phyloP scores from a whole-genome alignment of 2,888 invertebrate genomes.

The Dione vanillae region DNA sequence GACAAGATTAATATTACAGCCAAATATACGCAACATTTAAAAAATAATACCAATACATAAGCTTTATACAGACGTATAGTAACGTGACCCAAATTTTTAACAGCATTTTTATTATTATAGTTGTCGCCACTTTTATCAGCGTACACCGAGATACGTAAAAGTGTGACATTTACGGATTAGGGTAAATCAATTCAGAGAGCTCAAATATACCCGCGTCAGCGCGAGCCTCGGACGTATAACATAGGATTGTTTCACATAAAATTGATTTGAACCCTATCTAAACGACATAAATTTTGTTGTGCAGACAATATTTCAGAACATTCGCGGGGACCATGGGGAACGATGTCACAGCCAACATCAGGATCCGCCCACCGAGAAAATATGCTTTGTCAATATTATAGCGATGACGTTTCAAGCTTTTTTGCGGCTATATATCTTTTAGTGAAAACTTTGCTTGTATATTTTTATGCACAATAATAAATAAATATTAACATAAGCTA shows the following conservation, averaged over 20 bases:
- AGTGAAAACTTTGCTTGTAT: background rate
- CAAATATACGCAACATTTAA: background rate
- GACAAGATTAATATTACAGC: background rate
- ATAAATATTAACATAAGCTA: background rate
- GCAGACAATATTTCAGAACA: constrained; percentile 62
- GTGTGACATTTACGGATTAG: constrained; percentile 76
- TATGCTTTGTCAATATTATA: constrained; percentile 75
- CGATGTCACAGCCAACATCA: constrained; percentile 74
- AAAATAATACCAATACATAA: background rate
- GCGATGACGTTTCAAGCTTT: constrained; percentile 72
- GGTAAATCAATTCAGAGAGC: constrained; percentile 74
- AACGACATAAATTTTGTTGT: constrained; percentile 66
- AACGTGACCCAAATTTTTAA: constrained; percentile 27
- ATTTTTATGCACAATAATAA: constrained; percentile 8
- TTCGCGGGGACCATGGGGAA: constrained; percentile 52
- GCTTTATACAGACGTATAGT: constrained; percentile 1
- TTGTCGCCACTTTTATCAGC: constrained; percentile 37
- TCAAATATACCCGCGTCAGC: constrained; percentile 76
- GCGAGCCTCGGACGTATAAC: constrained; percentile 49
- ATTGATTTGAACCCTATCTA: constrained; percentile 72
- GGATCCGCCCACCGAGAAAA: constrained; percentile 67
- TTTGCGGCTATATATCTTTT: constrained; percentile 44
- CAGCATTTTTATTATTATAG: constrained; percentile 9
- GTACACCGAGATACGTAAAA: constrained; percentile 59
- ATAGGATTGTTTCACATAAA: constrained; percentile 69